Evolutionary conservation across 2,113 vertebrate genomes (phyloP), one percentile per base, ranked within the genome.

Genomic region (Rhea americana): DNA sequence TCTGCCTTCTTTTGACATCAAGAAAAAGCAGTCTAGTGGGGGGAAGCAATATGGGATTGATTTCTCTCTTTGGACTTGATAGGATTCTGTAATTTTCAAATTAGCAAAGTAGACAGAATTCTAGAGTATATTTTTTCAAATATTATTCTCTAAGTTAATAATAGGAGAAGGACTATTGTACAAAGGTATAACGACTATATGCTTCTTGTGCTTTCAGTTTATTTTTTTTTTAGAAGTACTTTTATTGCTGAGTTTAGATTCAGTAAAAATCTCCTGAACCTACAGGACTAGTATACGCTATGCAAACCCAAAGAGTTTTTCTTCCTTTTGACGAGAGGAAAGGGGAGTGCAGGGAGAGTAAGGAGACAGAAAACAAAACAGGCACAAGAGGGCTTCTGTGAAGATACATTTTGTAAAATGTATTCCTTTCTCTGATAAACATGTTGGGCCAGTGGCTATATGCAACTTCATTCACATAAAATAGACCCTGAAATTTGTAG

Each of bases 1-100:
- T 87, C 9, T 77, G 1, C 58, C 37, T 63, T 70, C 14, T 50
- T 70, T 53, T 72, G 53, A 65, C 83, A 79, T 74, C 65, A 82
- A 66, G 11, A 50, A 55, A 75, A 82, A n/a, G 20, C 50, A 16
- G 28, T 58, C 55, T 32, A 28, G 53, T 30, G 9, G 9, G 8
- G 1, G 37, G 2, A 5, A 19, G 32, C 53, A 39, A 16, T 43
- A 39, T 0, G 1, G 0, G 2, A 68, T 66, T 71, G 24, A 2
- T 75, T 88, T 90, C 10, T 11, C 6, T 65, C 86, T 83, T 37
- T 43, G 56, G 26, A 68, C 25, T n/a, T 2, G 1, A 15, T 56
- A 58, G 26, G 3, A 17, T 82, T 55, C 17, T 77, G 12, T 92
- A 26, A 56, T 88, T 75, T 73, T 85, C 91, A 50, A 59, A 21